These are phyloP conservation scores for Hyperopisus bebe DNA, from an alignment of 2,113 vertebrate genomes.

Conservation along the genomic window DNA sequence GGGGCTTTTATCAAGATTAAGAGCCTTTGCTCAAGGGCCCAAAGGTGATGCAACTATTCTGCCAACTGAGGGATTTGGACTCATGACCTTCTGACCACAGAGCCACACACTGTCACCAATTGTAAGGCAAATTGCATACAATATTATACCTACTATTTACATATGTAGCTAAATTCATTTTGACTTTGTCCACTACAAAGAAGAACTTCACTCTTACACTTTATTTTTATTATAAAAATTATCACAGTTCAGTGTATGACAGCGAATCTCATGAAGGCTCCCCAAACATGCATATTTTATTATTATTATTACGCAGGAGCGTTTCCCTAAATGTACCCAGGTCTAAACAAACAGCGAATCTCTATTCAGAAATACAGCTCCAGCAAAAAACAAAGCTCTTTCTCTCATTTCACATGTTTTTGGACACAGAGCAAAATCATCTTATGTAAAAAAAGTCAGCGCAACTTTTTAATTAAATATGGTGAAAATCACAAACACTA, in stretches of 20 bases:
- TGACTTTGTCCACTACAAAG: neutral
- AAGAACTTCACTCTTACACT: neutral
- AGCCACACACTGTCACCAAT: neutral
- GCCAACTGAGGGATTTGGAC: neutral
- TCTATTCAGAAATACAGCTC: neutral
- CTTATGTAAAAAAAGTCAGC: neutral
- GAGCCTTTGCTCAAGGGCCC: neutral
- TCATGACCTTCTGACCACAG: neutral
- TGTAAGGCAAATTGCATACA: neutral
- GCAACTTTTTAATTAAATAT: neutral
- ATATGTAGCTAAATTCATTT: neutral
- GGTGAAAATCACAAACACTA: neutral
- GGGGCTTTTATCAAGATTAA: neutral
- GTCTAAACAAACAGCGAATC: neutral
- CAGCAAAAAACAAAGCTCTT: neutral
- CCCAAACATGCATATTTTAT: neutral
- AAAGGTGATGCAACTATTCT: too few relatives aligned
- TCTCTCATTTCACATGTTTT: neutral
- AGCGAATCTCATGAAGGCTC: neutral
- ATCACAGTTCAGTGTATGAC: neutral
- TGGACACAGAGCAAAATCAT: neutral
- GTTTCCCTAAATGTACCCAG: neutral
- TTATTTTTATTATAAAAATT: neutral
- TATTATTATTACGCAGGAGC: too few relatives aligned
- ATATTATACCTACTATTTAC: neutral